Evolutionary conservation across 2,113 vertebrate genomes (phyloP).

Genomic region (Osmerus eperlanus): DNA sequence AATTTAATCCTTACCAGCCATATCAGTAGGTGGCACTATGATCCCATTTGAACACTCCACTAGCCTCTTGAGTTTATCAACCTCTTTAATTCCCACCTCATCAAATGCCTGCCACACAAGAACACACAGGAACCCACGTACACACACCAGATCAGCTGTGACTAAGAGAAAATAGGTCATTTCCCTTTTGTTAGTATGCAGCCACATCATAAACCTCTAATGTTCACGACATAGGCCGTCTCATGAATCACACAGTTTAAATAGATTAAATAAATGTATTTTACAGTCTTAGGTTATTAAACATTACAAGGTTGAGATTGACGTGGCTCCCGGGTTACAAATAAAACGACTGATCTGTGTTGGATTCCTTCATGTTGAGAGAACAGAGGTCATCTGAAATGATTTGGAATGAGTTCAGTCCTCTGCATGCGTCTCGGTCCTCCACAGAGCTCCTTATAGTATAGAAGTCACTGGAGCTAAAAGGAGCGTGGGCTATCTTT

Average conservation of each 20-base stretch:
- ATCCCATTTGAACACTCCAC: no score
- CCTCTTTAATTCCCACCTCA: neutral
- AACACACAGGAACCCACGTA: slow-evolving; percentile 1
- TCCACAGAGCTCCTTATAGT: slow-evolving; percentile 22
- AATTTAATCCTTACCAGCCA: no score
- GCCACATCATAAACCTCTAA: neutral
- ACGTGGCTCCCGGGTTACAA: neutral
- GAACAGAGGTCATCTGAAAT: neutral
- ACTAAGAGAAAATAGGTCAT: slow-evolving; percentile 37
- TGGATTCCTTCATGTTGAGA: slow-evolving; percentile 27
- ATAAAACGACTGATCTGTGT: slow-evolving; percentile 13
- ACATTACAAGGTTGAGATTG: neutral
- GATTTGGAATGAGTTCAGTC: slow-evolving; percentile 33
- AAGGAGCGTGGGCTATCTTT: slow-evolving; percentile 1
- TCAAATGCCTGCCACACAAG: slow-evolving; percentile 11
- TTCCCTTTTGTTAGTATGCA: neutral
- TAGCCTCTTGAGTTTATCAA: neutral
- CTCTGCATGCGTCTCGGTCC: slow-evolving; percentile 12
- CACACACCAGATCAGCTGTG: slow-evolving; percentile 18
- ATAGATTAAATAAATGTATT: slow-evolving; percentile 26
- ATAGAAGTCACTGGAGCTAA: slow-evolving; percentile 7
- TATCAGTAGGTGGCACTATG: no score
- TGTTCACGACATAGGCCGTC: slow-evolving; percentile 2
- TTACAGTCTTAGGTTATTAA: neutral
- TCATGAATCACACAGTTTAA: slow-evolving; percentile 13